Evolutionary conservation across 2,888 invertebrate genomes (phyloP).

Genomic region (Epistrophella euchroma): DNA sequence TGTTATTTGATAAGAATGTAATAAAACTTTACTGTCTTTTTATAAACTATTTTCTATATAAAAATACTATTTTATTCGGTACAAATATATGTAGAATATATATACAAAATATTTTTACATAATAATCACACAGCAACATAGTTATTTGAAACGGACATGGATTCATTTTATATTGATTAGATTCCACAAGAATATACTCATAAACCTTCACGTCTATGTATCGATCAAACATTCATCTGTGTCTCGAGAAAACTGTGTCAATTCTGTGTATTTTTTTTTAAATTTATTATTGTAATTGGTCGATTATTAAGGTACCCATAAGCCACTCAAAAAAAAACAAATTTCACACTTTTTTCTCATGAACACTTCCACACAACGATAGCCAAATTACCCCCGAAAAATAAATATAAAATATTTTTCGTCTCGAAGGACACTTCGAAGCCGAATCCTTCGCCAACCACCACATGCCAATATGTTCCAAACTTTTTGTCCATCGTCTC

Average conservation of each 20-base stretch:
- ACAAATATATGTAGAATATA: constrained; percentile 62
- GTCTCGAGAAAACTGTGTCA: constrained; percentile 51
- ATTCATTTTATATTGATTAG: constrained; percentile 27
- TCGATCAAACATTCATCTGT: constrained; percentile 58
- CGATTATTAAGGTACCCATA: constrained; percentile 43
- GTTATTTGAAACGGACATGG: background rate
- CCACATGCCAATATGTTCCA: constrained; percentile 97
- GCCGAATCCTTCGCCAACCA: constrained; percentile 97
- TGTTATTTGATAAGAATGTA: too few relatives aligned
- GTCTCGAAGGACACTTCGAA: constrained; percentile 97
- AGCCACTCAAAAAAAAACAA: constrained; percentile 21
- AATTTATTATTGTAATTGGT: constrained; percentile 25
- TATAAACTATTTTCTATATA: constrained; percentile 4
- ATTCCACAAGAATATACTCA: constrained; percentile 22
- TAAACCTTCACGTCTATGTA: constrained; percentile 26
- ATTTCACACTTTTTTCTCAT: constrained; percentile 79
- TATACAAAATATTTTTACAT: constrained; percentile 33
- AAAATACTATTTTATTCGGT: constrained; percentile 60
- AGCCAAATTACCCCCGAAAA: constrained; percentile 95
- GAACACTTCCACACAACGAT: constrained; percentile 96
- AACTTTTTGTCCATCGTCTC: constrained; percentile 98
- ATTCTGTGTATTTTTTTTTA: background rate
- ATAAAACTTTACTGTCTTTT: too few relatives aligned
- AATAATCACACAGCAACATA: background rate
- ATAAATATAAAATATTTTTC: constrained; percentile 93